phyloP scores from a whole-genome alignment of 2,113 vertebrate genomes.

The Stegostoma tigrinum region DNA sequence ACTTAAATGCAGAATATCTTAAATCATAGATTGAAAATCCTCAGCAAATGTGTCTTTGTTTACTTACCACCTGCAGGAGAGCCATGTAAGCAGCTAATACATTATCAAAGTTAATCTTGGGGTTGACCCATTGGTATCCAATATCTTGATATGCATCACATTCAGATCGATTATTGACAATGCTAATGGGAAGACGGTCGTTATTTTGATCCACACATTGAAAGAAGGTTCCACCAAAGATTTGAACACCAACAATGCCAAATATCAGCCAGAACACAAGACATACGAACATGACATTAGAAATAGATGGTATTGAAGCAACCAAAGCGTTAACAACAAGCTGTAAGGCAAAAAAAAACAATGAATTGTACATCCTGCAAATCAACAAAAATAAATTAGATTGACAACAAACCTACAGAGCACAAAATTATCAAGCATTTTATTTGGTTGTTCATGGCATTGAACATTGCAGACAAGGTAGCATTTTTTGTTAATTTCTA shows the following conservation, averaged over 20 bases:
- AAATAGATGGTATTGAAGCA: conserved; percentile 15
- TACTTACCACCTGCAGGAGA: conserved; percentile 40
- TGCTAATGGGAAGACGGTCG: background rate
- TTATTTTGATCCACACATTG: conserved; percentile 18
- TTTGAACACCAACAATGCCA: conserved; percentile 37
- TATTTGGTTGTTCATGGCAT: background rate
- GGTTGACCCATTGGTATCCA: background rate
- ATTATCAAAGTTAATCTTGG: conserved; percentile 38
- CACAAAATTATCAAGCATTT: background rate
- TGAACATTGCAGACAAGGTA: background rate
- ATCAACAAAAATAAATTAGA: background rate
- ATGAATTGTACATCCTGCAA: background rate
- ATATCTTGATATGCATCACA: background rate
- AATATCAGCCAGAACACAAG: conserved; percentile 37
- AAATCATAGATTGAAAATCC: background rate
- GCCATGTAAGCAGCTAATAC: conserved; percentile 38
- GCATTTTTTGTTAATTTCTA: background rate
- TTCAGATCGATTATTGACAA: conserved; percentile 37
- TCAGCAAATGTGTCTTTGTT: background rate
- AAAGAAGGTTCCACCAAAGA: background rate
- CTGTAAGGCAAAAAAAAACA: conserved; percentile 31
- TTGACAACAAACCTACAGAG: background rate
- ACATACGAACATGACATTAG: background rate
- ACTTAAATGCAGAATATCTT: background rate
- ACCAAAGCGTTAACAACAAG: conserved; percentile 31